A percentile compares a stretch with the other conserved stretches of the same genome.
phyloP scores from a whole-genome alignment of 1,140 invertebrate species.

The Rhyzopertha dominica region DNA sequence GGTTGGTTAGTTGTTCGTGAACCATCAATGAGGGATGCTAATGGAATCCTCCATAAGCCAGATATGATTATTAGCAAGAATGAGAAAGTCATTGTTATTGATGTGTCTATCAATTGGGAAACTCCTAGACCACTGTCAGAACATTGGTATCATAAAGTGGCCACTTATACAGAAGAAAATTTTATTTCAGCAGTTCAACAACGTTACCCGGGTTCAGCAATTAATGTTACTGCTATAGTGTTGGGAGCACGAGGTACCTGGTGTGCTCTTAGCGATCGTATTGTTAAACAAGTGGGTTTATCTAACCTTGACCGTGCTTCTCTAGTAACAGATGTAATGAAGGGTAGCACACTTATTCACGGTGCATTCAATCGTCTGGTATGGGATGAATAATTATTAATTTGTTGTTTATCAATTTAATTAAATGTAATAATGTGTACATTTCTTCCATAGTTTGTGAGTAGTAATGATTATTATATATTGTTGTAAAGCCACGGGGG shows the following conservation, averaged over 20 bases:
- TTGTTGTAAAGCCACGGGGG: too few species aligned
- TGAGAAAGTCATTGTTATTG: neutral
- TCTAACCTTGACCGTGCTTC: too few species aligned
- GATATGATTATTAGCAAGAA: slow-evolving; percentile 4
- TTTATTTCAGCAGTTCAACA: neutral
- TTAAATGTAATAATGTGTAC: too few species aligned
- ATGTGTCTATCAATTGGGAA: slow-evolving; percentile 5
- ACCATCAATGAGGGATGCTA: neutral
- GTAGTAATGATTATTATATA: too few species aligned
- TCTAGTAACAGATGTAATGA: too few species aligned
- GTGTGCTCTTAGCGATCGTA: too few species aligned
- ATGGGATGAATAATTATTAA: too few species aligned
- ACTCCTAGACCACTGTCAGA: neutral
- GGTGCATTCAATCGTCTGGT: too few species aligned
- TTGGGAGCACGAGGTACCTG: slow-evolving; percentile 5
- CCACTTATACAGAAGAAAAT: neutral
- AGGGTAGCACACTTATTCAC: too few species aligned
- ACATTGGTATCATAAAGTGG: neutral
- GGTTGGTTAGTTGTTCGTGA: neutral
- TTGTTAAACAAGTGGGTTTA: too few species aligned
- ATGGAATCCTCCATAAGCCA: slow-evolving; percentile 2
- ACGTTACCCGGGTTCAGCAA: neutral
- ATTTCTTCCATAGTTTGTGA: too few species aligned
- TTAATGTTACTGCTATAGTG: neutral
- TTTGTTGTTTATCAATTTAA: too few species aligned